A percentile compares a stretch with the other conserved stretches of the same genome.
Evolutionary conservation across 2,888 invertebrate genomes (phyloP).

Genomic region (Priocnemis perturbator): DNA sequence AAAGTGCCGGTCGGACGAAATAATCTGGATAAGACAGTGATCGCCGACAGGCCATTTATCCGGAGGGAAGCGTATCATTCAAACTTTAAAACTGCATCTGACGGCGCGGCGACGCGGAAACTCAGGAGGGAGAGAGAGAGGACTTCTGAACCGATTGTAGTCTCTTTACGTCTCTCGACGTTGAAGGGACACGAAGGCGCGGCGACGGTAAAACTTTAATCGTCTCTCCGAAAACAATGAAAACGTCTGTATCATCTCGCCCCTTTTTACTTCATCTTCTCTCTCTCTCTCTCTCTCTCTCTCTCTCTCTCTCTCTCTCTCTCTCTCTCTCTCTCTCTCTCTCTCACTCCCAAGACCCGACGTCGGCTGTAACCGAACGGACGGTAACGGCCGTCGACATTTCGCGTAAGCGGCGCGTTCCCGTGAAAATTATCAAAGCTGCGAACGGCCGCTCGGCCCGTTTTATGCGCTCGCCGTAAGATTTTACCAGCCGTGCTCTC

Average conservation of each 20-base stretch:
- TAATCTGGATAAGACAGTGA: too few species aligned
- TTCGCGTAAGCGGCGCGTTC: not conserved
- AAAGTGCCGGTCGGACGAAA: too few species aligned
- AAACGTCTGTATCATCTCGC: not conserved
- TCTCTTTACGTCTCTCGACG: slow-evolving; percentile 4
- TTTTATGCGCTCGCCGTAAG: slow-evolving; percentile 21
- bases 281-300: not conserved
- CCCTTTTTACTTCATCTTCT: not conserved
- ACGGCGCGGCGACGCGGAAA: too few species aligned
- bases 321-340: not conserved
- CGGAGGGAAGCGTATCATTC: too few species aligned
- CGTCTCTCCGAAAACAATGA: too few species aligned
- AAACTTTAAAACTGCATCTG: too few species aligned
- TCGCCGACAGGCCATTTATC: too few species aligned
- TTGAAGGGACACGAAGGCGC: not conserved
- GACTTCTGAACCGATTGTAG: slow-evolving; percentile 11
- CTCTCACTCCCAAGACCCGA: too few species aligned
- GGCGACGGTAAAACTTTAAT: not conserved
- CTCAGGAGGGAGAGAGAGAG: too few species aligned
- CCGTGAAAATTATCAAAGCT: slow-evolving; percentile 17
- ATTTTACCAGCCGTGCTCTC: slow-evolving; percentile 20
- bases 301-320: not conserved
- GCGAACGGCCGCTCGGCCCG: slow-evolving; percentile 1
- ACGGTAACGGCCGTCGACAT: not conserved
- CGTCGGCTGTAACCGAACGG: not conserved